These are phyloP conservation scores for Catharus fuscescens DNA, from an alignment of 2,113 vertebrate genomes.

Conservation along the genomic window DNA sequence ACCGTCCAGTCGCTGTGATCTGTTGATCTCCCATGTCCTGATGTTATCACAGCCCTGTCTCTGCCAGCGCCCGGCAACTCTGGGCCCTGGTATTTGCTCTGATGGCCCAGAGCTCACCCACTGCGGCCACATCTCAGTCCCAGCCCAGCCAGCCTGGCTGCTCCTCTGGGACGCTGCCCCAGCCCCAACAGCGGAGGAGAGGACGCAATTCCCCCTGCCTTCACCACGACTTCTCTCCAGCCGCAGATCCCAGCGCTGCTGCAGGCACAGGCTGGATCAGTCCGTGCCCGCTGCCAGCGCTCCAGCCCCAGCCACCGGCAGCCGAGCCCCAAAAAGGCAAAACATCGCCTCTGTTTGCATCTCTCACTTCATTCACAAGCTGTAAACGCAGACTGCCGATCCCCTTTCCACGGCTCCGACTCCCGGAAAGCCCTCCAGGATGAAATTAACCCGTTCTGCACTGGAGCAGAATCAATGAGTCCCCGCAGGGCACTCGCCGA, in stretches of 20 bases:
- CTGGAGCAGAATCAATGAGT: neutral
- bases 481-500: conserved; percentile 2
- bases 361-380: conserved; percentile 63
- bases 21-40: neutral
- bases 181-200: rapidly evolving
- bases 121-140: neutral
- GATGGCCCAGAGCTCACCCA: neutral
- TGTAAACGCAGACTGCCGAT: neutral
- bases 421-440: neutral
- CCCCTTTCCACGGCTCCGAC: neutral
- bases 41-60: neutral
- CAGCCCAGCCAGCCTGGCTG: neutral
- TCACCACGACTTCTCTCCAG: neutral
- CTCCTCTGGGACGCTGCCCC: neutral
- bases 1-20: neutral
- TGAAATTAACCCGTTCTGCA: conserved; percentile 51
- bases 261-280: neutral
- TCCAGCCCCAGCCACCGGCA: neutral
- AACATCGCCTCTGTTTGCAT: conserved; percentile 23
- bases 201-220: neutral
- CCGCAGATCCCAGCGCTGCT: neutral
- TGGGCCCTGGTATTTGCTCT: neutral
- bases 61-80: neutral
- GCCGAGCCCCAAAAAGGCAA: conserved; percentile 3
- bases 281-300: neutral